Percentiles rank a stretch among this genome's conserved stretches.
phyloP scores from a whole-genome alignment of 2,888 invertebrate genomes.

The Chelonus formosanus region DNA sequence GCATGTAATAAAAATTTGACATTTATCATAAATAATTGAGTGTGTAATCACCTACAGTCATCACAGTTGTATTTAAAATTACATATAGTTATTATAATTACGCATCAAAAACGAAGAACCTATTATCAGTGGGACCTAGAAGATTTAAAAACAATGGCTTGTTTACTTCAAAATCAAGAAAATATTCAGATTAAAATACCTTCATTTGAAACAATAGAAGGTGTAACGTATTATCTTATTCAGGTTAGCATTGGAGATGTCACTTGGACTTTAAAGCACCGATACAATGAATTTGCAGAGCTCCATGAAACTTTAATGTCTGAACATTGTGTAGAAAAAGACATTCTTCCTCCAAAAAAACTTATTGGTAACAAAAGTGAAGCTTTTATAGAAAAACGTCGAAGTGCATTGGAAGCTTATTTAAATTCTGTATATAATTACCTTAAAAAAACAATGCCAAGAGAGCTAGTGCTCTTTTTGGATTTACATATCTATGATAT shows the following conservation, averaged over 20 bases:
- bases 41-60: too few relatives aligned
- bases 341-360: constrained; percentile 92
- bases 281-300: constrained; percentile 91
- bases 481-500: constrained; percentile 91
- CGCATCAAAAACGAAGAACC: too few relatives aligned
- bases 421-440: constrained; percentile 79
- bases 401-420: constrained; percentile 82
- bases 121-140: too few relatives aligned
- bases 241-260: constrained; percentile 75
- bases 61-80: too few relatives aligned
- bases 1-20: too few relatives aligned
- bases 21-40: too few relatives aligned
- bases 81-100: too few relatives aligned
- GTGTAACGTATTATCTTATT: constrained; percentile 79
- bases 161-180: constrained; percentile 75
- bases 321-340: constrained; percentile 84
- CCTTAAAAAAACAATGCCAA: constrained; percentile 81
- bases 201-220: constrained; percentile 72
- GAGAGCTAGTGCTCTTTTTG: constrained; percentile 83
- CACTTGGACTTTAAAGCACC: constrained; percentile 84
- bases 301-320: constrained; percentile 84
- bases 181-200: constrained; percentile 76
- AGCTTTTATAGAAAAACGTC: constrained; percentile 84
- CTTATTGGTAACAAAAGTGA: constrained; percentile 90
- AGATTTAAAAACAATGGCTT: constrained; percentile 71